Conservation (phyloP, 2,797 vertebrate species). For the Acanthurus leucopareius region DNA sequence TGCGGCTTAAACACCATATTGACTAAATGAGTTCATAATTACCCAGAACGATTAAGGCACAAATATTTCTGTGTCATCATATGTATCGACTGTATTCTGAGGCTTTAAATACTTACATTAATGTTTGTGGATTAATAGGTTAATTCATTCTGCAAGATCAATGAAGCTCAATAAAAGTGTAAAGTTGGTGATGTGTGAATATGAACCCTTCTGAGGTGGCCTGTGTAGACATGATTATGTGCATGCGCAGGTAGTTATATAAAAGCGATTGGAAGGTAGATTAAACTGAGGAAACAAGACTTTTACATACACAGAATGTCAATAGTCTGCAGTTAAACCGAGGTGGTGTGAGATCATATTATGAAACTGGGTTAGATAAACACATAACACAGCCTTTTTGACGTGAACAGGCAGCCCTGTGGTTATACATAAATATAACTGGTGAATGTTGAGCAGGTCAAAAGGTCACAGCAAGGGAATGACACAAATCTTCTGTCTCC, state of each 20-base stretch:
- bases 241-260: not conserved
- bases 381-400: constrained; percentile 42
- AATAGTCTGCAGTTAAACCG: constrained; percentile 6
- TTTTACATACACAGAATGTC: constrained; percentile 3
- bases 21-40: not conserved
- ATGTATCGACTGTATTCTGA: not conserved
- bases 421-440: constrained; percentile 55
- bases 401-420: constrained; percentile 25
- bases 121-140: not conserved
- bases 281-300: not conserved
- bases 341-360: constrained; percentile 32
- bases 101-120: not conserved
- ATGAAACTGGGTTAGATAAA: constrained; percentile 69
- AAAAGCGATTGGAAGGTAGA: not conserved
- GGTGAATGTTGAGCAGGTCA: constrained; percentile 54
- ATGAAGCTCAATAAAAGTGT: not conserved
- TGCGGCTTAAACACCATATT: not conserved
- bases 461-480: constrained; percentile 52
- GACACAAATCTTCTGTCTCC: constrained; percentile 62
- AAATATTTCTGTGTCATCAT: not conserved
- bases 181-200: not conserved
- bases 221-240: not conserved
- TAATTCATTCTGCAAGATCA: not conserved
- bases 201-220: not conserved
- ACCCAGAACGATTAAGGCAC: not conserved